A percentile compares a stretch with the other conserved stretches of the same genome.
Conservation (phyloP, 2,888 invertebrate genomes). For the Cephus runcator region DNA sequence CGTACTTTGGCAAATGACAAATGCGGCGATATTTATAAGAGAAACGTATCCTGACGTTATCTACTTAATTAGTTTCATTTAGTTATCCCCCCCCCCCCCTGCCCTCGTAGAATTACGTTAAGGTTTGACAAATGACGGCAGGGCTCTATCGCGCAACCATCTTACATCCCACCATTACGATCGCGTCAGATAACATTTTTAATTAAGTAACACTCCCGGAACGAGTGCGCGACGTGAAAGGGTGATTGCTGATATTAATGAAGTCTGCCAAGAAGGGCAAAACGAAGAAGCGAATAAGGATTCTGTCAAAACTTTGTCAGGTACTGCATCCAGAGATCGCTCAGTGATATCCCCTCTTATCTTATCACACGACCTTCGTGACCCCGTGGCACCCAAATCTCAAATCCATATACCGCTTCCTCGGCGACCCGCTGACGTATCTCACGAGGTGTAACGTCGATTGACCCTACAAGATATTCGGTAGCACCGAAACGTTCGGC, state of each 20-base stretch:
- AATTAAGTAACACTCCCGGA: constrained; percentile 47
- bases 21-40: constrained; percentile 14
- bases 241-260: constrained; percentile 33
- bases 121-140: constrained; percentile 39
- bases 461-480: not conserved
- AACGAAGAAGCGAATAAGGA: not conserved
- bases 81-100: constrained; percentile 30
- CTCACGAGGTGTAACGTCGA: not conserved
- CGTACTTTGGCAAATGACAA: constrained; percentile 13
- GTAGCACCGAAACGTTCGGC: not conserved
- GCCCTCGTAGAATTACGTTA: constrained; percentile 22
- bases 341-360: not conserved
- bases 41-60: constrained; percentile 40
- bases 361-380: not conserved
- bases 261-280: constrained; percentile 9
- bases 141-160: constrained; percentile 33
- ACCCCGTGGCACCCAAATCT: not conserved
- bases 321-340: not conserved
- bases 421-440: not conserved
- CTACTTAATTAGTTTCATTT: constrained; percentile 45
- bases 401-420: not conserved
- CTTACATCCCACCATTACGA: constrained; percentile 32
- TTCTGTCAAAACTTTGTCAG: not conserved
- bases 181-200: constrained; percentile 50
- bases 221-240: constrained; percentile 26